Evolutionary conservation across 2,888 invertebrate species (phyloP), one percentile per base, ranked within the genome.

Genomic region (Prionchulus punctatus): DNA sequence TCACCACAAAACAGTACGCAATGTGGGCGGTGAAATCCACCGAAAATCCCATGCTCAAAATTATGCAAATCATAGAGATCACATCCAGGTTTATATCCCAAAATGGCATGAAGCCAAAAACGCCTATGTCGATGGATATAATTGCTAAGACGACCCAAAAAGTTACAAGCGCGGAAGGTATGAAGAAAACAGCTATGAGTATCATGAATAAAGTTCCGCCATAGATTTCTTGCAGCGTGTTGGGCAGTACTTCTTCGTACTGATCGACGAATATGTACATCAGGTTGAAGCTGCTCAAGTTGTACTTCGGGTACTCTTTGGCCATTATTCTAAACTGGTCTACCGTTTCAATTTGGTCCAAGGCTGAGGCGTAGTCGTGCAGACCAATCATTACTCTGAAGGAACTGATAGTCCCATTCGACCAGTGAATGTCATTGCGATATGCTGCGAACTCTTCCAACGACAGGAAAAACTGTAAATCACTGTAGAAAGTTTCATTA

Each of bases 141-240:
- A 91, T 90, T 65, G 89, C 88, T 69, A 91, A 84, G 2, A 90
- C 89, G 0, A 92, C 90, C 90, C 91, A 92, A 3, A 92, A 74
- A 0, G 88, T 86, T 72, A 90, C 90, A 27, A 88, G 75, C 2
- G 88, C 79, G 69, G 89, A 88, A 0, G 92, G 92, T 54, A 92
- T 91, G 71, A 92, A 88, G 60, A 91, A 80, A 67, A 91, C 84
- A 0, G 90, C 87, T 49, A 89, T 87, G 55, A 87, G 77, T 84
- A 91, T 88, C 91, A 92, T 92, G 64, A 88, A 84, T 1, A 82
- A 75, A 1, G 54, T 30, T 2, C 53, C 69, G 52, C 66, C 54
- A 15, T 62, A 58, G 52, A 69, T 66, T 55, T 69, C 69, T 49
- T 70, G 70, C n/a, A n/a, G n/a, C n/a, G n/a, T 70, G 60, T 70